Base-by-base conservation (phyloP, 2,888 invertebrate genomes). In the Timema podura region DNA sequence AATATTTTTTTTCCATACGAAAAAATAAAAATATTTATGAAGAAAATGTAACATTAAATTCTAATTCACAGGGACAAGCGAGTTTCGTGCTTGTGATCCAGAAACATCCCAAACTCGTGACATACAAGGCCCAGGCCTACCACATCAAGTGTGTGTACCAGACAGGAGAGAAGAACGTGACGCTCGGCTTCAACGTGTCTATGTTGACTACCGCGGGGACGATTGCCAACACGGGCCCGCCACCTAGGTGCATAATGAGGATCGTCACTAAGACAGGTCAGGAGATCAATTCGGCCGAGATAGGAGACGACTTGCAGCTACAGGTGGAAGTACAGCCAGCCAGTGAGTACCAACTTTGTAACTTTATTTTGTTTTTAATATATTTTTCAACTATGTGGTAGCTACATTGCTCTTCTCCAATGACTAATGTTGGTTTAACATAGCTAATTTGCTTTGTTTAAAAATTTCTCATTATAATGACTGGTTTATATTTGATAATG, bases 81-180 rank as follows among this genome's bases (percentile, higher is more conserved):
- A 93, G 93, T 79, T 96, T 96, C 80, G 93, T 96, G 1, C 85
- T 98, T 61, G 95, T 98, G 45, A 93, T 98, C 79, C 97, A 98
- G 80, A 95, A 95, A 82, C 97, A 98, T 88, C 95, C 96, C 0
- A 95, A 95, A 84, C 85, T 98, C 68, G 91, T 97, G 67, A 98
- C 97, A 0, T 93, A 93, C 80, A 93, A 93, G 78, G 95, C 97
- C 6, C 95, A 96, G 81, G 96, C 97, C 1, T 98, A 96, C 84
- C 95, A 96, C 82, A 95, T 98, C 74, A 94, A 94, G 80, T 97
- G 97, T 80, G 91, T 95, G 70, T 97, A 97, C 80, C 93, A 95
- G 81, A 95, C 95, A 0, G 95, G 95, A 72, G 95, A 95, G 80
- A 93, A 94, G 81, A 95, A 93, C 76, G 93, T 96, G 0, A 95